Evolutionary conservation across 2,113 vertebrate species (phyloP).

Genomic region (Riparia riparia): DNA sequence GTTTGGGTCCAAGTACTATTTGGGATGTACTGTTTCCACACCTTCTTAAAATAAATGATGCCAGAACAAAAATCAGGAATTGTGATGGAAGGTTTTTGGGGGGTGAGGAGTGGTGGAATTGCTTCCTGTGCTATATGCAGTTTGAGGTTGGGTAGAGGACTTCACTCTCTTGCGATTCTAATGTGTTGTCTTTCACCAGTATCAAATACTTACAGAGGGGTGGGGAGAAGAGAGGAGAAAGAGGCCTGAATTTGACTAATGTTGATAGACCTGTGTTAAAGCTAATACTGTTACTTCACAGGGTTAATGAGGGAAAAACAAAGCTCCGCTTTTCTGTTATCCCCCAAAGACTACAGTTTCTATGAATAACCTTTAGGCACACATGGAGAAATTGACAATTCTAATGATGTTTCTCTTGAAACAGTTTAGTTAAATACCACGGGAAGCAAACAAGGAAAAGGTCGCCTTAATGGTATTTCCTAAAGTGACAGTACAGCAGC

Average conservation of each 20-base stretch:
- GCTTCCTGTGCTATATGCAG: background rate
- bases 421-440: conserved; percentile 33
- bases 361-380: background rate
- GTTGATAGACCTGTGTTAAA: background rate
- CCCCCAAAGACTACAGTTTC: background rate
- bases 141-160: background rate
- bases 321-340: background rate
- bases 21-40: background rate
- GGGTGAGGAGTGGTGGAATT: accelerated
- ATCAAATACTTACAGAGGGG: background rate
- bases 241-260: background rate
- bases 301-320: background rate
- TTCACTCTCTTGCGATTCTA: background rate
- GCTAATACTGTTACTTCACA: background rate
- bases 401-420: conserved; percentile 33
- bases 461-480: conserved; percentile 15
- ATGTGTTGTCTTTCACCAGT: background rate
- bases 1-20: background rate
- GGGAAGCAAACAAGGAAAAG: conserved; percentile 36
- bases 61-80: background rate
- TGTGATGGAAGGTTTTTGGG: background rate
- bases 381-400: background rate
- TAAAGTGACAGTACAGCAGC: conserved; percentile 11
- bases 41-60: background rate
- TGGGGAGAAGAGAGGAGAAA: background rate